These are phyloP conservation scores for Zaprionus lachaisei DNA, from an alignment of 1,140 invertebrate species.

Conservation along the genomic window DNA sequence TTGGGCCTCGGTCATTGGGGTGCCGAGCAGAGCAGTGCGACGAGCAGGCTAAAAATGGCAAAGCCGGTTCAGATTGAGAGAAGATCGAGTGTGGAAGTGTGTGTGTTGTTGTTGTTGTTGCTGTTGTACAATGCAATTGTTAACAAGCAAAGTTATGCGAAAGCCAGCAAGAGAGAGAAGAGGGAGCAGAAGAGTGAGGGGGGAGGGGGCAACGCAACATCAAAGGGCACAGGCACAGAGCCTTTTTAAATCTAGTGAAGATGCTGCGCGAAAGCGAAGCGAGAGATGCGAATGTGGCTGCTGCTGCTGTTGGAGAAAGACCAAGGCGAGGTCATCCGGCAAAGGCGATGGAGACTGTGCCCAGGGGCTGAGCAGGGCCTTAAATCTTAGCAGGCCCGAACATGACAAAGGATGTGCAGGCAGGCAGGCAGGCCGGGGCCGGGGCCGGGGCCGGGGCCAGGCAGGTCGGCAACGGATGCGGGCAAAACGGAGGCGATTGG, in stretches of 20 bases:
- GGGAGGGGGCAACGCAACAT: constrained; percentile 64
- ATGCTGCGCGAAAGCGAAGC: constrained; percentile 18
- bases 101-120: constrained; percentile 40
- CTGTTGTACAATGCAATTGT: constrained; percentile 79
- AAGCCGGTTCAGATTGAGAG: constrained; percentile 75
- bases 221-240: constrained; percentile 66
- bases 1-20: constrained; percentile 45
- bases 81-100: constrained; percentile 52
- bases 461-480: neutral
- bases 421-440: constrained; percentile 1
- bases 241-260: constrained; percentile 57
- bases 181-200: neutral
- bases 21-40: constrained; percentile 56
- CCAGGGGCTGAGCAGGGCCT: constrained; percentile 50
- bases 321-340: constrained; percentile 19
- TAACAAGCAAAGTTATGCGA: constrained; percentile 83
- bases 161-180: constrained; percentile 55
- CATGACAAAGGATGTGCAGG: constrained; percentile 81
- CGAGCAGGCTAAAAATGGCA: constrained; percentile 72
- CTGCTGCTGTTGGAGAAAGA: neutral
- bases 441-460: too few species aligned
- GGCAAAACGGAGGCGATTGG: constrained; percentile 67
- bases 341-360: constrained; percentile 33
- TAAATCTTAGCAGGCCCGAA: constrained; percentile 75
- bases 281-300: neutral